Evolutionary conservation across 1,140 invertebrate species (phyloP), one percentile per base, ranked within the genome.

Genomic region (Trinorchestia longiramus): DNA sequence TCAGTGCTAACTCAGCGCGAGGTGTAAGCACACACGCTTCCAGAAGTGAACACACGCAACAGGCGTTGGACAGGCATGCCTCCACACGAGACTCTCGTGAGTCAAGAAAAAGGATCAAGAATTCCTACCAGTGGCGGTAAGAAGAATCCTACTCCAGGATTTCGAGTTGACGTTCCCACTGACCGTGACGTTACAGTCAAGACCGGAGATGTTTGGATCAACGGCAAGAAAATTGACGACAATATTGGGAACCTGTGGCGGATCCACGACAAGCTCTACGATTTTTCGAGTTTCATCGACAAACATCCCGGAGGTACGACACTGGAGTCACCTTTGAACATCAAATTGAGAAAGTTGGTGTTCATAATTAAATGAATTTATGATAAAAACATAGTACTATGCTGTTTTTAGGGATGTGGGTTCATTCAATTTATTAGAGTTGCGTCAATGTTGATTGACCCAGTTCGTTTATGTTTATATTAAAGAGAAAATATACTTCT

Each of bases 181-280:
- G 95, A 96, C 17, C 47, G 97, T 23, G 97, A 97, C 90, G 92
- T 95, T 42, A 87, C 95, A 19, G 95, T 97, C 15, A 97, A 96
- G 77, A 97, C 96, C 42, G 96, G 96, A 0, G 95, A 97, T 0
- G 87, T 97, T 95, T 98, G 98, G 98, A 96, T 99, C 36, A 97
- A 97, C 62, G 98, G 98, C 1, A 98, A 98, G 97, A 97, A 97
- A 90, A 97, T 97, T 53, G 98, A 98, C 96, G 98, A 99, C 97
- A 98, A 98, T 36, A 98, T 98, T 0, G 98, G 98, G 97, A 98
- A 98, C 19, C 97, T 98, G 0, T 99, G 99, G 99, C 97, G 99
- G 96, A 98, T 99, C 40, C 98, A 98, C 96, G 98, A 99, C 97
- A 97, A 97, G 87, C 97, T 99, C 0, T 99, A 99, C 97, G 98